phyloP scores from a whole-genome alignment of 2,797 vertebrate species.

The Protonibea diacanthus region DNA sequence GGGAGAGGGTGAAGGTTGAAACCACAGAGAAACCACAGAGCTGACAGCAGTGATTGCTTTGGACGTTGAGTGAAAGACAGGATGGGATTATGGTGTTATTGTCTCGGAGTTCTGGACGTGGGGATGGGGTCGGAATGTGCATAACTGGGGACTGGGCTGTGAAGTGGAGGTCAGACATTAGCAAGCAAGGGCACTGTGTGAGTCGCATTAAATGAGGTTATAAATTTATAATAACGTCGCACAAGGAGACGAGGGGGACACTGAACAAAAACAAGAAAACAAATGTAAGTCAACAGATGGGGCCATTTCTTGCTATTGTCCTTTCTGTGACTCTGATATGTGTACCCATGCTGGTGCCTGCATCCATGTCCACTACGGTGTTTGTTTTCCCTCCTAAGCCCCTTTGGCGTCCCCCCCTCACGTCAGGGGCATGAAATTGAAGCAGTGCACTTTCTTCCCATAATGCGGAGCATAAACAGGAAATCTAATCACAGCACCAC shows the following conservation, averaged over 20 bases:
- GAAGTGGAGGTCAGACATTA: conserved; percentile 44
- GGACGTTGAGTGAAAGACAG: conserved; percentile 24
- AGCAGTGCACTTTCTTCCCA: conserved; percentile 59
- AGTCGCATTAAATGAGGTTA: conserved; percentile 52
- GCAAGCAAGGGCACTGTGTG: conserved; percentile 22
- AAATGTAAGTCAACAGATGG: conserved; percentile 49
- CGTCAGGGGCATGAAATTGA: conserved; percentile 59
- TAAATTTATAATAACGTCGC: conserved; percentile 54
- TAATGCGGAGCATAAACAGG: conserved; percentile 74
- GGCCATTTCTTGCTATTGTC: conserved; percentile 16
- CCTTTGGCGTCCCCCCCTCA: conserved; percentile 22
- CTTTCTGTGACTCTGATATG: conserved; percentile 34
- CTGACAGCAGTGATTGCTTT: conserved; percentile 30
- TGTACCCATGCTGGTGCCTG: conserved; percentile 14
- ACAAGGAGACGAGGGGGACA: conserved; percentile 1
- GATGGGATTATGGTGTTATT: conserved; percentile 38
- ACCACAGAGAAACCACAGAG: conserved; percentile 46
- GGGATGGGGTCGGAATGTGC: conserved; percentile 22
- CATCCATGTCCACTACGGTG: conserved; percentile 34
- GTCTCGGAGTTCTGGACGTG: conserved; percentile 28
- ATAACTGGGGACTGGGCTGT: conserved; percentile 8
- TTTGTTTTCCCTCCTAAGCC: conserved; percentile 68
- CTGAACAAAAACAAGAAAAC: conserved; percentile 35
- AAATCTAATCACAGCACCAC: conserved; percentile 74
- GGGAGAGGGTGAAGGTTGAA: conserved; percentile 35